Evolutionary conservation across 2,113 vertebrate species (phyloP), one percentile per base, ranked within the genome.

Genomic region (Empidonax alnorum): DNA sequence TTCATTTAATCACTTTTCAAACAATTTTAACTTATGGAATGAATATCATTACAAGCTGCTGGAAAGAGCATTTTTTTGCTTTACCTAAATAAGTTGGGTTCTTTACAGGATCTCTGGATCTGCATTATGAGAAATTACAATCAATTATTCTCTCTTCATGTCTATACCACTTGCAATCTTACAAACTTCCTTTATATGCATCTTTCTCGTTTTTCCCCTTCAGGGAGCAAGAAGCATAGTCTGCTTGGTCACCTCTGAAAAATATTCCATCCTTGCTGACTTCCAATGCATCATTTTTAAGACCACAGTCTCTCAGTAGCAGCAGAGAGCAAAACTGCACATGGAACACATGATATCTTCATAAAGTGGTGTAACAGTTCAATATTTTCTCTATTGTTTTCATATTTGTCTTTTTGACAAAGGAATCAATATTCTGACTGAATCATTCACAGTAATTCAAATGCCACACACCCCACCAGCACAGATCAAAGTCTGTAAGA

Each of bases 401-500:
- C 21, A 1, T 25, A 44, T 52, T 92, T 86, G 14, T 69, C n/a
- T 58, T 90, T 93, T 66, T 76, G 66, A 82, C 58, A 90, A 58
- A 78, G 21, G 9, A 90, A 84, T 78, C 39, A 24, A 6, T 84
- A 58, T 55, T 73, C 65, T 68, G 24, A 86, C 28, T 14, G 49
- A 76, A 56, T 62, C 10, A 8, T 37, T 77, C 37, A 53, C 59
- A 72, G 35, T 6, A 74, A 71, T 24, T 69, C 42, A 56, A 68
- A 52, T 11, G 5, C 30, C n/a, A 68, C 1, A 2, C 35, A 47
- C 9, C 9, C 39, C 27, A 7, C 14, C 10, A 14, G 6, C 3
- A 56, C 1, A 0, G 28, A 50, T 25, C 0, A 7, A 71, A 62
- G 31, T 16, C 50, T 71, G 14, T 49, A 22, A 82, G 24, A 65